phyloP scores from a whole-genome alignment of 2,797 vertebrate genomes.

The Girardinus metallicus region DNA sequence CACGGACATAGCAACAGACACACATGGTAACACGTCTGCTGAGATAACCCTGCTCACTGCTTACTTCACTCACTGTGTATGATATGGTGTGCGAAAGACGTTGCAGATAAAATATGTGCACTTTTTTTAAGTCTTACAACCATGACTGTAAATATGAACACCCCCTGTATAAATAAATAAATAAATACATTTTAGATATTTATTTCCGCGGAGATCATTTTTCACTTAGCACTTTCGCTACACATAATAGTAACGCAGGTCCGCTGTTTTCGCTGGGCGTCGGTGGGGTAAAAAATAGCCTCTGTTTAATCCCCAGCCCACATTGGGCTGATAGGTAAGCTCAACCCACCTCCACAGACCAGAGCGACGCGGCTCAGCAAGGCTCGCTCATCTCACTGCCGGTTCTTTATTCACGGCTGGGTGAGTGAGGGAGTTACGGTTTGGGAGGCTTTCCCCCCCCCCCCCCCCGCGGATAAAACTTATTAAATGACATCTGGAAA shows the following conservation, averaged over 20 bases:
- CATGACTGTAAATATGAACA: neutral
- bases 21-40: neutral
- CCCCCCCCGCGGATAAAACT: neutral
- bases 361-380: constrained; percentile 34
- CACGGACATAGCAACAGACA: neutral
- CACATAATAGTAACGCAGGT: neutral
- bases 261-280: constrained; percentile 22
- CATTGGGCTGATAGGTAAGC: constrained; percentile 51
- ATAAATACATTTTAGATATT: neutral
- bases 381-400: neutral
- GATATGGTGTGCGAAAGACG: neutral
- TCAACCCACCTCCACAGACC: constrained; percentile 52
- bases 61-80: neutral
- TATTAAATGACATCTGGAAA: constrained; percentile 1
- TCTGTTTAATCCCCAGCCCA: constrained; percentile 52
- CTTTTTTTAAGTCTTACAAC: neutral
- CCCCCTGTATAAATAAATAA: neutral
- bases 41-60: neutral
- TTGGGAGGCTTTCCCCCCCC: too few species aligned
- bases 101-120: neutral
- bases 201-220: neutral
- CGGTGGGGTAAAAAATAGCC: constrained; percentile 28
- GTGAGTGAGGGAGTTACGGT: neutral
- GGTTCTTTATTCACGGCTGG: neutral
- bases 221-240: neutral